Evolutionary conservation across 2,888 invertebrate genomes (phyloP), one percentile per base, ranked within the genome.

Genomic region (Eremobia ochroleuca): DNA sequence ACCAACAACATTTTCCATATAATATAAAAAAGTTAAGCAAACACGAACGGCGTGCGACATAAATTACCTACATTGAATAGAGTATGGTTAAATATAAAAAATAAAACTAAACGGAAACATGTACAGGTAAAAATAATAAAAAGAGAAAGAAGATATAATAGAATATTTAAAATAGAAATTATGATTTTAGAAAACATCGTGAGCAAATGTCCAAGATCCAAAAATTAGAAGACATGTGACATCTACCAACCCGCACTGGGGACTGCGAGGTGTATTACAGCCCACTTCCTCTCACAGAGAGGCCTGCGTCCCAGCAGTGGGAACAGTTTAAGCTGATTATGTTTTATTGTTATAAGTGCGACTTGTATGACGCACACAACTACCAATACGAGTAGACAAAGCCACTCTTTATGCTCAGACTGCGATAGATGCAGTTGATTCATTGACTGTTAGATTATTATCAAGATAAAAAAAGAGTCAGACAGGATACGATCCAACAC

Each of bases 401-500:
- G 25, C 28, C 25, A 40, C n/a, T 62, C 9, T 43, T 25, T 34
- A 43, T n/a, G 43, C 34, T 72, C 43, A 31, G 11, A n/a, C 77
- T 40, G 69, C 34, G 18, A 25, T 31, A 40, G 46, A 58, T n/a
- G 67, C 15, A 81, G 40, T 49, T 67, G 80, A 77, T 68, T 81
- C 67, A 82, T 64, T 43, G 58, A 43, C 61, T 15, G 49, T 71
- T 28, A 62, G 49, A 71, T 67, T 8, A 65, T 34, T 5, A 59
- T 31, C 25, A 21, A 15, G 49, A 46, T 46, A 49, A 67, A 43
- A 43, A 40, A 65, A 21, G n/a, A 15, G n/a, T 18, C 40, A 6
- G 61, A 64, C 81, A 68, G 71, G 81, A 82, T 65, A 21, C 52
- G 62, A 28, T 62, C 66, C 52, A 13, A 46, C 52, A 64, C 73